A percentile compares a stretch with the other conserved stretches of the same genome.
These are phyloP conservation scores for Euglossa dilemma DNA, from an alignment of 1,140 invertebrate species.

Conservation along the genomic window DNA sequence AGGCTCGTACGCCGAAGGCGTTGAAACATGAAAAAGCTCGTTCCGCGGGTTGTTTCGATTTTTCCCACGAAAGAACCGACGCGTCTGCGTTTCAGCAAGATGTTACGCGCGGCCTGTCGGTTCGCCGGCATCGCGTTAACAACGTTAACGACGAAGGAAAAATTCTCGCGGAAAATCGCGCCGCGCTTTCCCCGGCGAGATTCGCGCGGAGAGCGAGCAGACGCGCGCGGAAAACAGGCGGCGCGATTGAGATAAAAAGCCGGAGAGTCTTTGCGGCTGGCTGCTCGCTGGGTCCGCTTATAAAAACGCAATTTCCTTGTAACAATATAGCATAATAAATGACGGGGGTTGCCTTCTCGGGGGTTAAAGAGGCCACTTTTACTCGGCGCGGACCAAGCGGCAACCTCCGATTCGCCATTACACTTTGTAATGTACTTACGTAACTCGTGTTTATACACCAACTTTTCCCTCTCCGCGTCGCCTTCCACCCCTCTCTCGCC, in stretches of 20 bases:
- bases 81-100: constrained; percentile 14
- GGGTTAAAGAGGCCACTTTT: constrained; percentile 71
- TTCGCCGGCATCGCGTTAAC: no score
- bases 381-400: constrained; percentile 62
- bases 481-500: constrained; percentile 16
- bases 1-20: constrained; percentile 41
- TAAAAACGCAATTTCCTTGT: constrained; percentile 82
- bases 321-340: constrained; percentile 82
- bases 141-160: background rate
- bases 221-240: background rate
- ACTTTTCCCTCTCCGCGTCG: constrained; percentile 73
- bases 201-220: background rate
- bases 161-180: background rate
- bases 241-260: constrained; percentile 37
- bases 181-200: background rate
- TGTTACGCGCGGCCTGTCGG: constrained; percentile 1
- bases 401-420: constrained; percentile 80
- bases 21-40: constrained; percentile 42
- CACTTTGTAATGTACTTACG: constrained; percentile 83
- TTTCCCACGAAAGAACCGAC: constrained; percentile 7
- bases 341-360: constrained; percentile 70
- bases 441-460: constrained; percentile 83
- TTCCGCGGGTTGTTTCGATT: constrained; percentile 43
- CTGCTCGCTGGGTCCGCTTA: constrained; percentile 68
- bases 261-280: constrained; percentile 34